Evolutionary conservation across 23 tunicate species (phyloP).

Genomic region (Ascidia mentula): DNA sequence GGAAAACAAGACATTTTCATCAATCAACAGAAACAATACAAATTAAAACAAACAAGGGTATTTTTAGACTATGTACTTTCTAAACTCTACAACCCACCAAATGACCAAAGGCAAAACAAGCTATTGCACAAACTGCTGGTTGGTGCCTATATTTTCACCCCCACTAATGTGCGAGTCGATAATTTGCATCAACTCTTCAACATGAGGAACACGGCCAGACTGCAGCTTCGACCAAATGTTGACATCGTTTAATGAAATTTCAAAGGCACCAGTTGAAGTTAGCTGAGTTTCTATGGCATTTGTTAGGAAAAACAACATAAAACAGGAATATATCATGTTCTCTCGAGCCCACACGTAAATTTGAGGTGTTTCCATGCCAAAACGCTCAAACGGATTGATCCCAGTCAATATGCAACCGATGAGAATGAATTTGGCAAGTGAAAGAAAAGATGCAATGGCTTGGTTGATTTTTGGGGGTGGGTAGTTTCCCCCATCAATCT

Average conservation of each 20-base stretch:
- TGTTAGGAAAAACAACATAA: slow-evolving; percentile 86
- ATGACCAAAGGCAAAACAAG: no score
- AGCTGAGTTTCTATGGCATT: slow-evolving; percentile 96
- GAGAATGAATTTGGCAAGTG: slow-evolving; percentile 64
- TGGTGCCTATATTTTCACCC: not conserved
- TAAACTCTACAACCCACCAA: no score
- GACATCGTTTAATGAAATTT: slow-evolving; percentile 73
- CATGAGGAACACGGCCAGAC: slow-evolving; percentile 88
- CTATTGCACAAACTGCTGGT: not conserved
- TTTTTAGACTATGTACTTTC: no score
- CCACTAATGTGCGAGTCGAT: slow-evolving; percentile 72
- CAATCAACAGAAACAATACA: no score
- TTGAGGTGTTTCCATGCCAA: slow-evolving; percentile 82
- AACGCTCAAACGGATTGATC: slow-evolving; percentile 51
- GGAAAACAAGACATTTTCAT: no score
- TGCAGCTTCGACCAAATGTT: slow-evolving; percentile 92
- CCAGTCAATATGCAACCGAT: slow-evolving; percentile 81
- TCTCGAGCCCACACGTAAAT: slow-evolving; percentile 80
- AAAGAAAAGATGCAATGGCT: slow-evolving; percentile 73
- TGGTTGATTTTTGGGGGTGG: slow-evolving; percentile 84
- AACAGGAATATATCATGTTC: slow-evolving; percentile 83
- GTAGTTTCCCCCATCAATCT: slow-evolving; percentile 82
- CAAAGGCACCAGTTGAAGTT: slow-evolving; percentile 95
- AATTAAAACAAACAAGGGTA: no score
- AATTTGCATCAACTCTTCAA: slow-evolving; percentile 81